Evolutionary conservation across 2,888 invertebrate genomes (phyloP).

Genomic region (Bombylius major): DNA sequence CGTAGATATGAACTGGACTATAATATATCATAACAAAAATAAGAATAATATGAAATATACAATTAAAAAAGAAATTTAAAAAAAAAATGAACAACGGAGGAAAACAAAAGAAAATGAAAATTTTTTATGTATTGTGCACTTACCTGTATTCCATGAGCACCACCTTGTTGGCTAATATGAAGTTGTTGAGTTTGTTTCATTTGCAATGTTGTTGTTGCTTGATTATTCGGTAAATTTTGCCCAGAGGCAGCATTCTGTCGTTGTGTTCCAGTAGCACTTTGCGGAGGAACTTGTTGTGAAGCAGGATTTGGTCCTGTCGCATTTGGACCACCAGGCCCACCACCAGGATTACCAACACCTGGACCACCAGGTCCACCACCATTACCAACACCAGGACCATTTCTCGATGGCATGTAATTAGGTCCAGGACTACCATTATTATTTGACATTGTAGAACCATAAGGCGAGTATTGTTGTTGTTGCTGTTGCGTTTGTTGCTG

Average conservation of each 20-base stretch:
- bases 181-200: slow-evolving; percentile 81
- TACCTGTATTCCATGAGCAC: slow-evolving; percentile 71
- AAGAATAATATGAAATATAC: no score
- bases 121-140: slow-evolving; percentile 23
- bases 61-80: no score
- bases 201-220: slow-evolving; percentile 49
- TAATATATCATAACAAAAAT: no score
- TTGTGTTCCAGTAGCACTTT: slow-evolving; percentile 38
- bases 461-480: slow-evolving; percentile 52
- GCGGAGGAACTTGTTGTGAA: slow-evolving; percentile 22
- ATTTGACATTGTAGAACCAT: slow-evolving; percentile 50
- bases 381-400: slow-evolving; percentile 17
- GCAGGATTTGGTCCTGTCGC: not conserved
- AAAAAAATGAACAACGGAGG: no score
- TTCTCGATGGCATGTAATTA: slow-evolving; percentile 21
- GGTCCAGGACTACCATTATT: slow-evolving; percentile 38
- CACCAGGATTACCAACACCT: slow-evolving; percentile 3
- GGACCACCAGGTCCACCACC: slow-evolving; percentile 18
- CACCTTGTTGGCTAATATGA: slow-evolving; percentile 69
- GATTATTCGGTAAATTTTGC: slow-evolving; percentile 15
- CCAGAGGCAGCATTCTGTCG: slow-evolving; percentile 14
- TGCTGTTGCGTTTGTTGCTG: slow-evolving; percentile 17
- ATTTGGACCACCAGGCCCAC: slow-evolving; percentile 16
- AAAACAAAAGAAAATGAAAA: no score
- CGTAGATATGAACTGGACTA: no score